Base-by-base conservation (phyloP, 2,888 invertebrate genomes). In the Boloria selene region DNA sequence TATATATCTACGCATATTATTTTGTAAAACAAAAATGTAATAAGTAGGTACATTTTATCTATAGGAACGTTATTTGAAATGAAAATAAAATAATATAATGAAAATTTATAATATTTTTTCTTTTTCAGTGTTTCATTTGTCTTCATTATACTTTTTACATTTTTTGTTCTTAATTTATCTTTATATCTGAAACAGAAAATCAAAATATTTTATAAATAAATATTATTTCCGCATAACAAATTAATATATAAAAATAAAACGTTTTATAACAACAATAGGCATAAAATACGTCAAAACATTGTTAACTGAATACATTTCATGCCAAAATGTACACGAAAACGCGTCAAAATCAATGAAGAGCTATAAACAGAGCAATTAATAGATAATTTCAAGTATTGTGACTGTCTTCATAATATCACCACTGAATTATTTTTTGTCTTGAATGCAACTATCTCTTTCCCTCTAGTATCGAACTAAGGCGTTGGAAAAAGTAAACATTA, bases 291-390 rank as follows among this genome's bases (percentile, higher is more conserved):
- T 79, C 77, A 75, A 77, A 79, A 81, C 67, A 77, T 71, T 78
- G 75, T 77, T 7, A 78, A 73, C 72, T 79, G 75, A 79, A 80
- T 79, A 74, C 75, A 73, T 59, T 75, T 77, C 72, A 80, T 75
- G 81, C 82, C 80, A 83, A 80, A 79, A 78, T 75, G 73, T 77
- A 80, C 79, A 82, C 74, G 74, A 83, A 82, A 80, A 76, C 77
- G 79, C 79, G 79, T 82, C 63, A 67, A 70, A 76, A 78, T 82
- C 81, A 79, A 79, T 80, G 80, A 82, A 84, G 81, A 80, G 76
- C 76, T 83, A 81, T 90, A 87, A 89, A 88, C 81, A 82, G 65
- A 76, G 64, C 83, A 87, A 87, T 88, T 87, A 88, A 89, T 89
- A 87, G 85, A 84, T 78, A 83, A 86, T 82, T 83, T 87, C 88